Percentiles rank a stretch among this genome's conserved stretches.
phyloP scores from a whole-genome alignment of 1,140 invertebrate species.

The Muscidifurax raptorellus region DNA sequence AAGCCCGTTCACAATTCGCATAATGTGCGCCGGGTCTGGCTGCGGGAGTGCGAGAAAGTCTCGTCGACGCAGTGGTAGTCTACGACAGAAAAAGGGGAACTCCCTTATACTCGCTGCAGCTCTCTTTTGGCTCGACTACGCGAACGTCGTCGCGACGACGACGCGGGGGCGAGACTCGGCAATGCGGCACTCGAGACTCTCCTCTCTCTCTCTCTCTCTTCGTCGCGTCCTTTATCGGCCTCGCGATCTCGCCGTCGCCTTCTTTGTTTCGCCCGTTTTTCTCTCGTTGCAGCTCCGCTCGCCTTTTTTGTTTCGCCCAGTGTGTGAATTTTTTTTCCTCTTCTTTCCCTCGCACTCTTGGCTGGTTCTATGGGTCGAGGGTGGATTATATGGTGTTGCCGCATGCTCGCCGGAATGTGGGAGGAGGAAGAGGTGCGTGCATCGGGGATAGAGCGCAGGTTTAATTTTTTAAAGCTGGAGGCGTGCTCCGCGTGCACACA shows the following conservation, averaged over 20 bases:
- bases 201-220: conserved; percentile 60
- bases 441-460: background rate
- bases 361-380: conserved; percentile 10
- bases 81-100: conserved; percentile 28
- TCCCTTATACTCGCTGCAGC: background rate
- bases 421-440: background rate
- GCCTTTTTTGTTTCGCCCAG: conserved; percentile 51
- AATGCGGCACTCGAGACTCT: conserved; percentile 65
- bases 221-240: conserved; percentile 47
- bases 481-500: background rate
- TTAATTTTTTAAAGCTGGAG: conserved; percentile 26
- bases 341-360: conserved; percentile 42
- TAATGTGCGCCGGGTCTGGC: background rate
- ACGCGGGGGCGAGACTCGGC: conserved; percentile 27
- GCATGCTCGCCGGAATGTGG: background rate
- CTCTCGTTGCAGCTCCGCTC: conserved; percentile 47
- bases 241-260: conserved; percentile 49
- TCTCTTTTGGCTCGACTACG: conserved; percentile 48
- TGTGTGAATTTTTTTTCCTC: conserved; percentile 47
- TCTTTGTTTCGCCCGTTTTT: conserved; percentile 53
- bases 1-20: conserved; percentile 25
- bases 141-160: background rate
- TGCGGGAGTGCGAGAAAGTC: background rate
- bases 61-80: background rate
- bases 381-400: conserved; percentile 8